Conservation (phyloP, 2,797 vertebrate genomes). For the Lerista edwardsae region DNA sequence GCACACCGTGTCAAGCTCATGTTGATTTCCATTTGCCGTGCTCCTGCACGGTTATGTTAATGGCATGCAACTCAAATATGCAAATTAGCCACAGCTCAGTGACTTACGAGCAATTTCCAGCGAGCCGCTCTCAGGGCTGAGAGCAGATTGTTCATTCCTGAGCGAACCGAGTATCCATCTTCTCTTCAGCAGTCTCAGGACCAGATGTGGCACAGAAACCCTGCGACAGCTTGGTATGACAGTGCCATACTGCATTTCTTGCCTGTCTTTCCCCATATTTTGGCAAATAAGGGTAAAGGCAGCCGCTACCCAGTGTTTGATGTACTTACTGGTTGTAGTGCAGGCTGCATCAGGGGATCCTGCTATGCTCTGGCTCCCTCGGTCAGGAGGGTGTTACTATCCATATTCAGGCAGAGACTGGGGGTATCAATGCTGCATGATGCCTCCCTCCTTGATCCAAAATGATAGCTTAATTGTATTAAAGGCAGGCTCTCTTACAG, state of each 20-base stretch:
- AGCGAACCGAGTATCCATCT: neutral
- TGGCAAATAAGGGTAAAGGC: neutral
- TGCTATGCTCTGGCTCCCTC: neutral
- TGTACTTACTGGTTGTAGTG: neutral
- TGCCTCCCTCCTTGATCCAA: neutral
- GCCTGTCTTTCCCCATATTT: neutral
- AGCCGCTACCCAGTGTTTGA: neutral
- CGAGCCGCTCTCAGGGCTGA: neutral
- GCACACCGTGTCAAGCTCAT: conserved; percentile 5
- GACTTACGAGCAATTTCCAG: conserved; percentile 10
- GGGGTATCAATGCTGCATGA: neutral
- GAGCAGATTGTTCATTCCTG: neutral
- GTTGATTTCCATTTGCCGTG: conserved; percentile 23
- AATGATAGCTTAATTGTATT: neutral
- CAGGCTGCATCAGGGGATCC: neutral
- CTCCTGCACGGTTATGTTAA: conserved; percentile 13
- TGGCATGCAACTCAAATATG: conserved; percentile 26
- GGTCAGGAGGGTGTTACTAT: neutral
- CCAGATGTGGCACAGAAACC: neutral
- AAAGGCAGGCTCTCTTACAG: neutral
- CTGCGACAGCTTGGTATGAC: neutral
- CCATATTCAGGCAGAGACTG: neutral
- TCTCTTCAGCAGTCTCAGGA: neutral
- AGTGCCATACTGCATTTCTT: neutral
- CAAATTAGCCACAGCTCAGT: conserved; percentile 22